Conservation (phyloP, 2,888 invertebrate species). For the Drosophila tanythrix region DNA sequence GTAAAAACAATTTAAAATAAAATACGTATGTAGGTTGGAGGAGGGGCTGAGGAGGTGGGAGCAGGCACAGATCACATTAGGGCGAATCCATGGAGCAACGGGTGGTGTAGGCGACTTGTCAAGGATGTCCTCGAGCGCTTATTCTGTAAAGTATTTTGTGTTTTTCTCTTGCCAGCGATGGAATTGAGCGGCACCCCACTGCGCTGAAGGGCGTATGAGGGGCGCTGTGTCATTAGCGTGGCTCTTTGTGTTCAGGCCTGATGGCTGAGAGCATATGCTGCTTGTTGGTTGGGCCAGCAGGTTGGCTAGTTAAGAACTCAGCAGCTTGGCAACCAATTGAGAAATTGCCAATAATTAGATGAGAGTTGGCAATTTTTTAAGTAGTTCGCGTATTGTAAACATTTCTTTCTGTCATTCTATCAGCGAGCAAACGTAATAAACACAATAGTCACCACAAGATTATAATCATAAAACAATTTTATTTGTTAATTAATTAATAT, state of each 20-base stretch:
- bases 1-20: constrained; percentile 37
- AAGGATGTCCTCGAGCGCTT: constrained; percentile 56
- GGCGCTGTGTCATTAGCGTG: constrained; percentile 20
- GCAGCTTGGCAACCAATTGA: constrained; percentile 34
- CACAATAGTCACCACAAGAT: background rate
- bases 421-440: background rate
- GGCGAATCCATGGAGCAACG: constrained; percentile 35
- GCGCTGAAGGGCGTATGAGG: constrained; percentile 12
- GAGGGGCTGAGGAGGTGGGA: background rate
- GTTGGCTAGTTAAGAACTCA: constrained; percentile 29
- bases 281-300: constrained; percentile 44
- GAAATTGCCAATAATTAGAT: constrained; percentile 27
- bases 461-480: background rate
- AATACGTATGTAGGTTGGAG: background rate
- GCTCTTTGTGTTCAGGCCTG: background rate
- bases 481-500: background rate
- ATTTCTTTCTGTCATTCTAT: background rate
- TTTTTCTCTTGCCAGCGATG: constrained; percentile 48
- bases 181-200: constrained; percentile 46
- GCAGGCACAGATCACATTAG: constrained; percentile 32
- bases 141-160: constrained; percentile 56
- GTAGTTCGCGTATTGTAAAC: background rate
- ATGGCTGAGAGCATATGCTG: constrained; percentile 40
- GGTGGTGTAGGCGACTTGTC: constrained; percentile 42
- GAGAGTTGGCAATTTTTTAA: background rate